phyloP scores from a whole-genome alignment of 2,113 vertebrate species.

The Labeo rohita region DNA sequence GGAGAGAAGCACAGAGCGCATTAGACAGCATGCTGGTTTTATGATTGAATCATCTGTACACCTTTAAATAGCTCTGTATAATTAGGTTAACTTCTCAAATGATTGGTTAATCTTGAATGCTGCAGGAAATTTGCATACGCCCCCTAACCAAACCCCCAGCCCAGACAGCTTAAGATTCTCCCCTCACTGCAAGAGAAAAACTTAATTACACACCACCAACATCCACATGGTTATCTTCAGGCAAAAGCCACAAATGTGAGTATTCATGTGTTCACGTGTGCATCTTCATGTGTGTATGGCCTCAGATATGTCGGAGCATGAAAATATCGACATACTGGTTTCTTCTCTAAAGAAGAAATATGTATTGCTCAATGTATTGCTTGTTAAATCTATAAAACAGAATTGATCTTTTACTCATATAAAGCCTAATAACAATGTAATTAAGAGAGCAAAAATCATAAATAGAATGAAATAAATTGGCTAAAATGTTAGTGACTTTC shows the following conservation, averaged over 20 bases:
- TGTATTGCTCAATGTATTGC: background rate
- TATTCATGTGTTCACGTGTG: background rate
- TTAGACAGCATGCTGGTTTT: slow-evolving; percentile 7
- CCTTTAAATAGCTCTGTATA: slow-evolving; percentile 49
- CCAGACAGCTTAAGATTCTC: slow-evolving; percentile 52
- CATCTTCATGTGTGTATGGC: background rate
- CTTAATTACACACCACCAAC: slow-evolving; percentile 73
- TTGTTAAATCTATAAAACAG: background rate
- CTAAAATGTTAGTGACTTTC: background rate
- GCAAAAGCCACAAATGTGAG: background rate
- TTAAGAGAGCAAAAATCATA: background rate
- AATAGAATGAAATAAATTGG: background rate
- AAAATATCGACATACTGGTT: background rate
- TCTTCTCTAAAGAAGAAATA: background rate
- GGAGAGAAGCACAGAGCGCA: background rate
- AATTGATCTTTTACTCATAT: background rate
- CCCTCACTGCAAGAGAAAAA: slow-evolving; percentile 64
- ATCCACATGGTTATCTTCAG: slow-evolving; percentile 56
- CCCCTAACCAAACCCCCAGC: slow-evolving; percentile 1
- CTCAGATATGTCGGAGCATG: background rate
- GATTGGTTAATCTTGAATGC: slow-evolving; percentile 47
- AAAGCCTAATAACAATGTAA: background rate
- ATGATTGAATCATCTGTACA: slow-evolving; percentile 14
- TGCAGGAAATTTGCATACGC: slow-evolving; percentile 47
- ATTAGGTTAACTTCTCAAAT: slow-evolving; percentile 51